A percentile compares a stretch with the other conserved stretches of the same genome.
Evolutionary conservation across 2,888 invertebrate genomes (phyloP).

Genomic region (Spisula subtruncata): DNA sequence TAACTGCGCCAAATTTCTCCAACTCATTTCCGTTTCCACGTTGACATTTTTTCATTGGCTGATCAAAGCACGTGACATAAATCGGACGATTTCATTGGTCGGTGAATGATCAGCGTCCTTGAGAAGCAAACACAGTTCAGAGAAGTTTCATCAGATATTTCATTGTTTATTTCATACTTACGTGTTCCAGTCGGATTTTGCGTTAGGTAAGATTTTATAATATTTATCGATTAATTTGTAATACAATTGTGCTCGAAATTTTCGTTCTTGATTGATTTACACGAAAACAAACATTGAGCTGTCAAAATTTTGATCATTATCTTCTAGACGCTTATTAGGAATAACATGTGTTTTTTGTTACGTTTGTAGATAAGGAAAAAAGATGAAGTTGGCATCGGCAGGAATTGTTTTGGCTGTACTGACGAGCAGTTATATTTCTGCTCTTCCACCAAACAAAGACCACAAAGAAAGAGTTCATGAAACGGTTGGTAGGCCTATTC

Average conservation of each 20-base stretch:
- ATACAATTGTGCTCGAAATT: neutral
- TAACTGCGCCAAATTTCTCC: constrained; percentile 44
- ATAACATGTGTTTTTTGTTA: neutral
- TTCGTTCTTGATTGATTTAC: neutral
- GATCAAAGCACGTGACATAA: constrained; percentile 53
- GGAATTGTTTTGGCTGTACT: constrained; percentile 76
- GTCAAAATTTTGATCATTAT: constrained; percentile 49
- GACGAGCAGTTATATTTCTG: constrained; percentile 84
- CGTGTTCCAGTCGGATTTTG: neutral
- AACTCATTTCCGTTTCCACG: constrained; percentile 73
- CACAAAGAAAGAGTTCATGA: constrained; percentile 84
- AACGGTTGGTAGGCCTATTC: constrained; percentile 76
- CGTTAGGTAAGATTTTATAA: neutral
- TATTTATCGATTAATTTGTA: neutral
- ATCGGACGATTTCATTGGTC: constrained; percentile 57
- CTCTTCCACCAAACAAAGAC: constrained; percentile 91
- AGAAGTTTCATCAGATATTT: constrained; percentile 45
- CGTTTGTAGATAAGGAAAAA: neutral
- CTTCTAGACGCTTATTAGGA: constrained; percentile 46
- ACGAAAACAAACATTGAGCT: constrained; percentile 10
- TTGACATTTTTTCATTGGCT: constrained; percentile 71
- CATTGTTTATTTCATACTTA: neutral
- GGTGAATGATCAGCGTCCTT: constrained; percentile 44
- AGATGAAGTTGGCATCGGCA: constrained; percentile 76
- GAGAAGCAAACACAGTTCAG: constrained; percentile 9